phyloP scores from a whole-genome alignment of 1,140 invertebrate genomes.

The Calycopis cecrops region DNA sequence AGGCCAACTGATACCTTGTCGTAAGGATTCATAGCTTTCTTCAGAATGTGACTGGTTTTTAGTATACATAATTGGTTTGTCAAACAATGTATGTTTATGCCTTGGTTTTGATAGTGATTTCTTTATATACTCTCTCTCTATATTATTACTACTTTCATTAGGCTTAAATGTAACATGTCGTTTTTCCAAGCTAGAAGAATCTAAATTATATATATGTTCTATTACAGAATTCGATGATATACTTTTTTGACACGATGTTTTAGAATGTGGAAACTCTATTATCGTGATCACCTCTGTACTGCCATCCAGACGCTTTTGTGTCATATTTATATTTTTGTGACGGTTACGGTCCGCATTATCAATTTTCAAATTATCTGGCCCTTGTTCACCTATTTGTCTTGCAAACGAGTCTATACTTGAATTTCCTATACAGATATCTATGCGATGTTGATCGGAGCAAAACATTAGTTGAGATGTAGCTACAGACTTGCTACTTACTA shows the following conservation, averaged over 20 bases:
- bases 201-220: conserved; percentile 55
- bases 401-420: no score
- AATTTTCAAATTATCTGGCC: no score
- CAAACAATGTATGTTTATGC: conserved; percentile 30
- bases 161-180: conserved; percentile 31
- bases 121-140: conserved; percentile 42
- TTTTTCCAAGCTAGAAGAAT: conserved; percentile 39
- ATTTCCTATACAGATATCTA: no score
- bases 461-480: no score
- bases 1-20: conserved; percentile 38
- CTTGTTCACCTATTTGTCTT: no score
- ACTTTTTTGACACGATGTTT: conserved; percentile 17
- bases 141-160: conserved; percentile 50
- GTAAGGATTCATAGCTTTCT: conserved; percentile 45
- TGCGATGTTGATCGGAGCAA: no score
- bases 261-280: not conserved
- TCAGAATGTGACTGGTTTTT: conserved; percentile 41
- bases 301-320: no score
- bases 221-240: conserved; percentile 50
- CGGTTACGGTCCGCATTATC: no score
- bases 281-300: no score
- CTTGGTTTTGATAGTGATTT: conserved; percentile 33
- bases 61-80: conserved; percentile 29
- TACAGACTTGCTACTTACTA: no score
- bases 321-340: no score